Conservation (phyloP, 2,888 invertebrate genomes). For the Alitta virens region DNA sequence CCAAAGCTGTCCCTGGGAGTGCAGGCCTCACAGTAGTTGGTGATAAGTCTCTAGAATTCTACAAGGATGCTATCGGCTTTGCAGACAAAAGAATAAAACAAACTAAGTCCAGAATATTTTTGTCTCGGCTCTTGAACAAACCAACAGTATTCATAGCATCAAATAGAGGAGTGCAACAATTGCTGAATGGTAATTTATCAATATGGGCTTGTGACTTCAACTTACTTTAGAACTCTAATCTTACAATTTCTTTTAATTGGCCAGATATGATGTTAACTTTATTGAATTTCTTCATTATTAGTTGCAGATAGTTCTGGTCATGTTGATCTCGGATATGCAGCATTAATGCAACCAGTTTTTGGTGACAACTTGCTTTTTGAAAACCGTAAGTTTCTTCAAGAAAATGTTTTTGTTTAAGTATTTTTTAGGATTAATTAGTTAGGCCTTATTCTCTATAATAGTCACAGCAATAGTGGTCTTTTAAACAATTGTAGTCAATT, state of each 20-base stretch:
- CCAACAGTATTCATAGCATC: slow-evolving; percentile 46
- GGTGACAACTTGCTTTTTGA: slow-evolving; percentile 44
- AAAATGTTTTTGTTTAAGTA: too few relatives aligned
- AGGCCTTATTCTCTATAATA: too few relatives aligned
- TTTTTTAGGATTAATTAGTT: too few relatives aligned
- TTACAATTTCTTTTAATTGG: too few relatives aligned
- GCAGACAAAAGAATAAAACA: slow-evolving; percentile 33
- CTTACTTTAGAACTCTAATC: too few relatives aligned
- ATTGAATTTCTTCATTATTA: too few relatives aligned
- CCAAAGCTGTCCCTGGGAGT: slow-evolving; percentile 33
- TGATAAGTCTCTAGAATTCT: slow-evolving; percentile 46
- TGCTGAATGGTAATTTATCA: slow-evolving; percentile 42
- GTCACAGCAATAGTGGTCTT: too few relatives aligned
- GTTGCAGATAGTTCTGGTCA: slow-evolving; percentile 10
- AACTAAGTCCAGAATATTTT: slow-evolving; percentile 37
- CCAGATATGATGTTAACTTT: too few relatives aligned
- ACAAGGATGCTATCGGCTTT: slow-evolving; percentile 41
- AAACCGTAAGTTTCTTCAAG: slow-evolving; percentile 42
- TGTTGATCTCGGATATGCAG: slow-evolving; percentile 42
- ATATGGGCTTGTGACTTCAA: too few relatives aligned
- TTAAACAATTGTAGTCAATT: too few relatives aligned
- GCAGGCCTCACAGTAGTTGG: slow-evolving; percentile 44
- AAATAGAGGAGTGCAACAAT: slow-evolving; percentile 34
- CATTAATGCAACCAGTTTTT: slow-evolving; percentile 41
- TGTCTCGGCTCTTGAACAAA: slow-evolving; percentile 42